phyloP scores from a whole-genome alignment of 92 coral and sea anemone genomes.

The Umimayanthus chanpuru region DNA sequence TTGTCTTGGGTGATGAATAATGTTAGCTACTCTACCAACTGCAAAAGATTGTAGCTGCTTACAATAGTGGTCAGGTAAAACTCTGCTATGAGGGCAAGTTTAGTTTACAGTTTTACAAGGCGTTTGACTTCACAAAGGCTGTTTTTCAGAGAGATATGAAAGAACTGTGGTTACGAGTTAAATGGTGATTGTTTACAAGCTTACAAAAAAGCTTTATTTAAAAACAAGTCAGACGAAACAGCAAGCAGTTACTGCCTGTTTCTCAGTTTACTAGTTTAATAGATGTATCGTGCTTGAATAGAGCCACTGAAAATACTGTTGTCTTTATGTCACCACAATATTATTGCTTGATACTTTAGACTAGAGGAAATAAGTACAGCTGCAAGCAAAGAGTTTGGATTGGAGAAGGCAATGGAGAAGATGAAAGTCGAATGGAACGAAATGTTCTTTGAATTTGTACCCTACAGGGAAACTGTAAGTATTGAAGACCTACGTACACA shows the following conservation, averaged over 20 bases:
- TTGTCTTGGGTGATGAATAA: too few relatives aligned
- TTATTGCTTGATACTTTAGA: slow-evolving; percentile 43
- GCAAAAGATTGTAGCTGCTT: too few relatives aligned
- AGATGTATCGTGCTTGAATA: not conserved
- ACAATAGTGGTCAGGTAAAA: too few relatives aligned
- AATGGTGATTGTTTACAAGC: too few relatives aligned
- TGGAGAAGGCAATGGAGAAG: slow-evolving; percentile 97
- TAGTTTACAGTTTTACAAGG: too few relatives aligned
- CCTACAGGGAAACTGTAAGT: slow-evolving; percentile 96
- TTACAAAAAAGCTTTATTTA: too few relatives aligned
- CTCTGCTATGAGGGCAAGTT: too few relatives aligned
- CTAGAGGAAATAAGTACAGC: slow-evolving; percentile 96
- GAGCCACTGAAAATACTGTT: not conserved
- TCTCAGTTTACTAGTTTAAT: not conserved
- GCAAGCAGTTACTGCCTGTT: not conserved
- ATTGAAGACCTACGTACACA: not conserved
- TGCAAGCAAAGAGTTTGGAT: slow-evolving; percentile 95
- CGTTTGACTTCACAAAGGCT: too few relatives aligned
- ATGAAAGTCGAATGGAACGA: slow-evolving; percentile 98
- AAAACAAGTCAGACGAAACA: too few relatives aligned
- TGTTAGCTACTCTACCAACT: too few relatives aligned
- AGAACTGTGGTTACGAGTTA: too few relatives aligned
- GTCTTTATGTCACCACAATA: not conserved
- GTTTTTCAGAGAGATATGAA: too few relatives aligned
- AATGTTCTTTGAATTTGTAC: slow-evolving; percentile 92